phyloP scores from a whole-genome alignment of 1,140 invertebrate species.

The Zelostemma sp. region DNA sequence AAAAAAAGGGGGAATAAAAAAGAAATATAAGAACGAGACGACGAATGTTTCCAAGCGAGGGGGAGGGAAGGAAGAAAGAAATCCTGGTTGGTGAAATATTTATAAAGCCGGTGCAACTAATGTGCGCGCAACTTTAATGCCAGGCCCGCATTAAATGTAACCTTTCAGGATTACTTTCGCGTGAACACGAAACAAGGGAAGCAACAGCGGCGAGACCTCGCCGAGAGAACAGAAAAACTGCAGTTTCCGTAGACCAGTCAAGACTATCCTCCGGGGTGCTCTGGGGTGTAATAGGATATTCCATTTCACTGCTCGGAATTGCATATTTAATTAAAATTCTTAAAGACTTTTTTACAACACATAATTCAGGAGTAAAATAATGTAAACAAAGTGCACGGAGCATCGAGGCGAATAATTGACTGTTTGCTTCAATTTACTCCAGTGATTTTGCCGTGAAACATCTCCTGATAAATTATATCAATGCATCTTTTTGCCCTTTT shows the following conservation, averaged over 20 bases:
- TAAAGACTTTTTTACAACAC: conserved; percentile 3
- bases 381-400: not conserved
- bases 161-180: not conserved
- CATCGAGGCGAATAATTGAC: too few species aligned
- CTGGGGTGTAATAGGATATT: conserved; percentile 18
- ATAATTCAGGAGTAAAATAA: not conserved
- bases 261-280: conserved; percentile 4
- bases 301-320: conserved; percentile 5
- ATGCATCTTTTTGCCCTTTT: too few species aligned
- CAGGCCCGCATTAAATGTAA: not conserved
- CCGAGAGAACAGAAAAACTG: conserved; percentile 7
- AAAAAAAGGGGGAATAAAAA: too few species aligned
- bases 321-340: conserved; percentile 29
- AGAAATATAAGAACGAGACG: too few species aligned
- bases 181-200: not conserved
- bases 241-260: conserved; percentile 6
- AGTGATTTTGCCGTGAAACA: too few species aligned
- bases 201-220: conserved; percentile 4
- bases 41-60: too few species aligned
- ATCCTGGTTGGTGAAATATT: not conserved
- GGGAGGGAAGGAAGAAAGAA: not conserved
- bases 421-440: too few species aligned
- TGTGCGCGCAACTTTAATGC: not conserved
- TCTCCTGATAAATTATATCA: too few species aligned
- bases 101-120: not conserved